Conservation (phyloP, 2,113 vertebrate genomes). For the Osmerus mordax region DNA sequence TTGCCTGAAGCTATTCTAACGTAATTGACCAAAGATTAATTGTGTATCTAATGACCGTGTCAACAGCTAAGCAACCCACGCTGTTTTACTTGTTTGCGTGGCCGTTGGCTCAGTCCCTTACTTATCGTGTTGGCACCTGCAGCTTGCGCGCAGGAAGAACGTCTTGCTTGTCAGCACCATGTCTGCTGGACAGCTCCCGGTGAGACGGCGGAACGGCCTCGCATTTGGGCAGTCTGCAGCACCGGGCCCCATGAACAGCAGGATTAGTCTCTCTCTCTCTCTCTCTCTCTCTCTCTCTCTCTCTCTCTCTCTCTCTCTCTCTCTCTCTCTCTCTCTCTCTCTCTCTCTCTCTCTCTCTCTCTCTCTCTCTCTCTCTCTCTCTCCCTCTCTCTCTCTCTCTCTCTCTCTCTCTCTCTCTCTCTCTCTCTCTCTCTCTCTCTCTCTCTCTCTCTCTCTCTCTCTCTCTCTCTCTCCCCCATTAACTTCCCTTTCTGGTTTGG, state of each 20-base stretch:
- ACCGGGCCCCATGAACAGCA: background rate
- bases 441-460: background rate
- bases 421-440: slow-evolving; percentile 11
- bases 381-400: background rate
- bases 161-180: slow-evolving; percentile 35
- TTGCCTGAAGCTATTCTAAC: slow-evolving; percentile 44
- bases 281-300: slow-evolving; percentile 11
- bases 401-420: slow-evolving; percentile 4
- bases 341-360: slow-evolving; percentile 1
- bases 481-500: background rate
- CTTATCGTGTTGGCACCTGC: slow-evolving; percentile 15
- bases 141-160: background rate
- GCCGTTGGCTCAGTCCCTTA: background rate
- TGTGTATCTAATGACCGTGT: slow-evolving; percentile 45
- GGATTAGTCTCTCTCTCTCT: slow-evolving; percentile 5
- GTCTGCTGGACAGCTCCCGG: slow-evolving; percentile 40
- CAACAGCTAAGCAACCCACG: background rate
- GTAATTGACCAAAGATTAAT: slow-evolving; percentile 47
- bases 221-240: background rate
- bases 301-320: slow-evolving; percentile 7
- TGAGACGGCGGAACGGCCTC: background rate
- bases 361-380: slow-evolving; percentile 4
- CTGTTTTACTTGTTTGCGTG: background rate
- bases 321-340: background rate
- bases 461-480: background rate